Conservation (phyloP, 1,140 invertebrate species). For the Sipha flava region DNA sequence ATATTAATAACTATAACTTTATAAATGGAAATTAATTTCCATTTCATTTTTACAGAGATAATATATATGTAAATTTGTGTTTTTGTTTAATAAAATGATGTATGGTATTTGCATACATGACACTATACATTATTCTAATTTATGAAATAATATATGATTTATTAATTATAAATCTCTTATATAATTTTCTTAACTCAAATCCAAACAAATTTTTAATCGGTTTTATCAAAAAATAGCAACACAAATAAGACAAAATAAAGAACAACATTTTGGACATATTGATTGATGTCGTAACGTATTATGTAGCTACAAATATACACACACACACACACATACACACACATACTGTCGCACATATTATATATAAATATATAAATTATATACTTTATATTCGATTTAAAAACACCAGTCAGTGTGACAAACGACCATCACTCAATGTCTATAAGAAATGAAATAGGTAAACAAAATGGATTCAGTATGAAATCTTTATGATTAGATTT, state of each 20-base stretch:
- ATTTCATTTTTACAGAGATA: no score
- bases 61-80: no score
- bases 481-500: slow-evolving; percentile 1
- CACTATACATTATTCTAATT: no score
- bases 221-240: background rate
- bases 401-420: background rate
- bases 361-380: background rate
- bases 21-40: no score
- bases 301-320: background rate
- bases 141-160: no score
- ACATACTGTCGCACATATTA: no score
- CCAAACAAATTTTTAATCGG: background rate
- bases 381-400: background rate
- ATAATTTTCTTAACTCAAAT: background rate
- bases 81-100: no score
- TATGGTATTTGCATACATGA: no score
- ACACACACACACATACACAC: background rate
- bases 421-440: slow-evolving; percentile 17
- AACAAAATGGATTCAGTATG: slow-evolving; percentile 9
- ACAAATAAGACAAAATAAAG: background rate
- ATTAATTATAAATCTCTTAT: no score
- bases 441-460: background rate
- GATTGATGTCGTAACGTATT: background rate
- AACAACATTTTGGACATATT: slow-evolving; percentile 4
- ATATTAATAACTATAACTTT: no score